Base-by-base conservation (phyloP, 2,888 invertebrate genomes). In the Molorchus minor region DNA sequence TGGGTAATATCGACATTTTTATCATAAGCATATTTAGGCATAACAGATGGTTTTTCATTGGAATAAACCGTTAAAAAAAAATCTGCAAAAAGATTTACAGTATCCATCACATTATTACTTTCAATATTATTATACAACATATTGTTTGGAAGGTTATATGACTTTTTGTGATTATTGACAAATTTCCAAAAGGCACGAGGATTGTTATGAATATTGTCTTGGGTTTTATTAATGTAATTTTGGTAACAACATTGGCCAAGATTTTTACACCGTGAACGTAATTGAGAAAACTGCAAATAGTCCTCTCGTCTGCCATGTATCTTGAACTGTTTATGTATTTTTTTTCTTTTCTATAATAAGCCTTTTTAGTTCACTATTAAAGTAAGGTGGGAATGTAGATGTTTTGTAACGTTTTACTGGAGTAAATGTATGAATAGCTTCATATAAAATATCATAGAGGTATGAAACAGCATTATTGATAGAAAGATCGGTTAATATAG, bases 281-380 rank as follows among this genome's bases (percentile, higher is more conserved):
- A 12, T 10, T 30, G 30, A 7, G 30, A 30, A 30, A 30, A 30
- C 2, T 30, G 30, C 30, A 30, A 7, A 12, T 30, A 30, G 12
- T 30, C 30, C 8, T 30, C 30, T 7, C 30, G 10, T 30, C 30
- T 30, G 8, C 30, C 30, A 30, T 30, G 12, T 12, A 30, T n/a
- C 12, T 30, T 30, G 12, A 30, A 3, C n/a, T n/a, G n/a, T n/a
- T n/a, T n/a, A n/a, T n/a, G n/a, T n/a, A n/a, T n/a, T n/a, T n/a
- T n/a, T n/a, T n/a, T 30, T 30, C 30, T 30, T 30, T 30, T 30
- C 30, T n/a, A 30, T 30, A 30, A 30, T 30, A 30, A 30, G 30
- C 2, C 8, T 30, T 3, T 30, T 30, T 2, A 30, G 30, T 30
- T 30, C 30, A 30, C 8, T 3, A 30, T 30, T 30, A 30, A 30